phyloP scores from a whole-genome alignment of 1,140 invertebrate species.

The Pemphigus obesinymphae region DNA sequence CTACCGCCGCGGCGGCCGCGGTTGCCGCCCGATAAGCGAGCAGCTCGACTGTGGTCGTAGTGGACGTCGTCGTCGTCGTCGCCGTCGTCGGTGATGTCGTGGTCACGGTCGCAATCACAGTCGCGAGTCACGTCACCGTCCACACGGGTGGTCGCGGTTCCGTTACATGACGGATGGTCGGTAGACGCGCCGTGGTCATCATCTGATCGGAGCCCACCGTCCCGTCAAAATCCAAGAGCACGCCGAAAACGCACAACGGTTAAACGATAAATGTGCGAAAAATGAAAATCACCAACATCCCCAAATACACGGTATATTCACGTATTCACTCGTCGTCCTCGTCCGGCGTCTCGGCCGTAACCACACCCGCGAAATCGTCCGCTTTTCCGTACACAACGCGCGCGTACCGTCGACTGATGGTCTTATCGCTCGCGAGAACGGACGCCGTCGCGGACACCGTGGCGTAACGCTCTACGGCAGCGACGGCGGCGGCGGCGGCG shows the following conservation, averaged over 20 bases:
- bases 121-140: not conserved
- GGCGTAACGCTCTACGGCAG: not conserved
- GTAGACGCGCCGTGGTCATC: not conserved
- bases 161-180: not conserved
- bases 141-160: not conserved
- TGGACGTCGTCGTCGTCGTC: not conserved
- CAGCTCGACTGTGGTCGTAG: constrained; percentile 12
- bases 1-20: constrained; percentile 36
- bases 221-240: no score
- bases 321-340: not conserved
- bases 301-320: not conserved
- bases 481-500: constrained; percentile 10
- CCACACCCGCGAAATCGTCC: not conserved
- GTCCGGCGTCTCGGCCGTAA: not conserved
- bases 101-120: not conserved
- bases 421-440: constrained; percentile 10
- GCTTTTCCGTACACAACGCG: constrained; percentile 1
- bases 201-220: not conserved
- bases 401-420: constrained; percentile 17
- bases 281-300: not conserved
- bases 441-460: constrained; percentile 31
- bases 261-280: not conserved
- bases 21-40: not conserved
- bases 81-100: constrained; percentile 26
- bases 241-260: not conserved